phyloP scores from a whole-genome alignment of 2,113 vertebrate genomes.

The Oplegnathus fasciatus region DNA sequence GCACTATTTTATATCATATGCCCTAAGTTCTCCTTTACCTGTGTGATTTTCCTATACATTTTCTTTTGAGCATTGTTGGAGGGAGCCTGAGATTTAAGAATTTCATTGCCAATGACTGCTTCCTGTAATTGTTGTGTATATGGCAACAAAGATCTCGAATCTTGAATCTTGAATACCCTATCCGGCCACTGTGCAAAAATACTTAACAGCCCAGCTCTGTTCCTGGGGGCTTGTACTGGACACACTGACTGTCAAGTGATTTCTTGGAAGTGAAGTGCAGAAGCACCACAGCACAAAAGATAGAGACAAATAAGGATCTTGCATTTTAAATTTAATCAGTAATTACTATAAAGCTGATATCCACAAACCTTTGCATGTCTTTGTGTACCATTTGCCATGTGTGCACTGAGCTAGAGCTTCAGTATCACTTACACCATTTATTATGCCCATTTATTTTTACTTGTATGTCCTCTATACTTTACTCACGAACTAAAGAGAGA shows the following conservation, averaged over 20 bases:
- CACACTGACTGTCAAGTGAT: not conserved
- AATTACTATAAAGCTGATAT: not conserved
- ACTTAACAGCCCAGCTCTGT: not conserved
- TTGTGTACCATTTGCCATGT: not conserved
- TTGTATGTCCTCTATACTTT: conserved; percentile 43
- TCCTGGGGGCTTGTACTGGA: not conserved
- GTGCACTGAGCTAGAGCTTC: not conserved
- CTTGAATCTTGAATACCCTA: no score
- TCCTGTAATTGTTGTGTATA: no score
- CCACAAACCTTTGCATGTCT: not conserved
- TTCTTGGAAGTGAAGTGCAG: not conserved
- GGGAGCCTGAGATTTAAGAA: no score
- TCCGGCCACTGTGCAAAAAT: not conserved
- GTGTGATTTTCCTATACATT: no score
- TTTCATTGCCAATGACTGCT: no score
- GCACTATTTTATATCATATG: no score
- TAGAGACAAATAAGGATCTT: not conserved
- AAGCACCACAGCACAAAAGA: not conserved
- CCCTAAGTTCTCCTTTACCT: no score
- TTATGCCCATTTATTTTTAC: conserved; percentile 35
- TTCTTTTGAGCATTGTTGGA: no score
- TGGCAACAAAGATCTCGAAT: no score
- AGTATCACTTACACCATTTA: not conserved
- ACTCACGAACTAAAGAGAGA: conserved; percentile 55
- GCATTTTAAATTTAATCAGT: not conserved